phyloP scores from a whole-genome alignment of 2,888 invertebrate genomes.

The Molanna angustata region DNA sequence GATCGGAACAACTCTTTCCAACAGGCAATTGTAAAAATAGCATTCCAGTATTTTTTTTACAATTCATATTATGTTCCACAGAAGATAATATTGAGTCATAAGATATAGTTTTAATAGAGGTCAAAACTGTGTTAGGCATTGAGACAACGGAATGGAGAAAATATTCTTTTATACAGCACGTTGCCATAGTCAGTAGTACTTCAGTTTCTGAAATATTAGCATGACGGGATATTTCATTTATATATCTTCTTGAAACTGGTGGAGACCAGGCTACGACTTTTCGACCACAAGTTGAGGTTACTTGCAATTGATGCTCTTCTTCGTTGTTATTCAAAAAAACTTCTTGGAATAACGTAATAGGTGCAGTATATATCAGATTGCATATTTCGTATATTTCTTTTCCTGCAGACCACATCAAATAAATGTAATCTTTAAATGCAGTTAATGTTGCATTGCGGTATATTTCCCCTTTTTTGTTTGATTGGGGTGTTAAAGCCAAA shows the following conservation, averaged over 20 bases:
- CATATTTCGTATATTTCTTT: slow-evolving; percentile 45
- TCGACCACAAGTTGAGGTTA: slow-evolving; percentile 65
- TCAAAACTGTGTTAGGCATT: slow-evolving; percentile 58
- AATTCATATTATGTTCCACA: slow-evolving; percentile 46
- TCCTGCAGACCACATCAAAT: slow-evolving; percentile 44
- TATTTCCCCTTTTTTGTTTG: slow-evolving; percentile 40
- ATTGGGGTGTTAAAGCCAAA: slow-evolving; percentile 42
- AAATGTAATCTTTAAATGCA: slow-evolving; percentile 44
- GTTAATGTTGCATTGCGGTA: slow-evolving; percentile 42
- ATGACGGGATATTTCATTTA: slow-evolving; percentile 58
- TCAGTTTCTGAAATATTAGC: slow-evolving; percentile 63
- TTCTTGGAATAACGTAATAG: slow-evolving; percentile 56
- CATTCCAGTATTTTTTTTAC: slow-evolving; percentile 58
- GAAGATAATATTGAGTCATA: slow-evolving; percentile 56
- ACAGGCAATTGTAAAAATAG: slow-evolving; percentile 65
- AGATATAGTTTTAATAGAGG: slow-evolving; percentile 61
- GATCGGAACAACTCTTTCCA: slow-evolving; percentile 37
- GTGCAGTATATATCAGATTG: slow-evolving; percentile 47
- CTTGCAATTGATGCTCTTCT: slow-evolving; percentile 55
- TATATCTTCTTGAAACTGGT: slow-evolving; percentile 55
- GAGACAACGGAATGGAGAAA: slow-evolving; percentile 53
- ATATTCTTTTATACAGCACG: slow-evolving; percentile 63
- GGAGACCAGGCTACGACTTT: slow-evolving; percentile 73
- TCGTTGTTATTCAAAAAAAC: slow-evolving; percentile 57
- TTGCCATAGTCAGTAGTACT: slow-evolving; percentile 60